phyloP scores from a whole-genome alignment of 2,113 vertebrate species.

The Propithecus coquereli region DNA sequence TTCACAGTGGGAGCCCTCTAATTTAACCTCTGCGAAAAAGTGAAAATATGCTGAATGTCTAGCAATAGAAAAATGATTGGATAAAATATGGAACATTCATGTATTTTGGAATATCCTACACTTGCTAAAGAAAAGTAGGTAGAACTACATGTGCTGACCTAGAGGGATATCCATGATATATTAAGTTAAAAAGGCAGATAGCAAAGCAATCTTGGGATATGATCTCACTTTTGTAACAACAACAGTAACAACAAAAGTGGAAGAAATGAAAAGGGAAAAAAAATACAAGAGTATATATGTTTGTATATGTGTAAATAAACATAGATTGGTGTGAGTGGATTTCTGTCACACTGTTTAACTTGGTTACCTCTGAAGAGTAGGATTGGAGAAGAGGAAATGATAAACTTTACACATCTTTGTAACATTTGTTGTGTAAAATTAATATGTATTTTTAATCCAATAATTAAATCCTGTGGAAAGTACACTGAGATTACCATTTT shows the following conservation, averaged over 20 bases:
- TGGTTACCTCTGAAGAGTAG: not conserved
- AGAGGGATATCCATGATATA: not conserved
- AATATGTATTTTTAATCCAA: not conserved
- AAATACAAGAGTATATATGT: not conserved
- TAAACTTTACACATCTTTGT: not conserved
- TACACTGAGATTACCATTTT: not conserved
- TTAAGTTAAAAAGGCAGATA: not conserved
- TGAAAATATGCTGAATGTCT: conserved; percentile 3
- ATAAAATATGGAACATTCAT: not conserved
- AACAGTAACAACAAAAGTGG: not conserved
- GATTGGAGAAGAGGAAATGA: not conserved
- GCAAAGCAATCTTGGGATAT: not conserved
- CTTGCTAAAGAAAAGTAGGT: not conserved
- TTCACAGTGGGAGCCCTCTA: not conserved
- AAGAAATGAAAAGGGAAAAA: not conserved
- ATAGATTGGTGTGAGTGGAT: conserved; percentile 25
- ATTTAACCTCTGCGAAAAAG: not conserved
- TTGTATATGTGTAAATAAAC: not conserved
- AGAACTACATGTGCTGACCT: not conserved
- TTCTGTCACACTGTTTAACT: not conserved
- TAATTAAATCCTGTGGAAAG: not conserved
- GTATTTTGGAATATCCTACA: not conserved
- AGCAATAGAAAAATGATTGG: not conserved
- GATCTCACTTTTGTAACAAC: not conserved
- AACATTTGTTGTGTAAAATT: not conserved